These are phyloP conservation scores for Epizoanthus stellaris DNA, from an alignment of 92 coral and sea anemone genomes.

Conservation along the genomic window DNA sequence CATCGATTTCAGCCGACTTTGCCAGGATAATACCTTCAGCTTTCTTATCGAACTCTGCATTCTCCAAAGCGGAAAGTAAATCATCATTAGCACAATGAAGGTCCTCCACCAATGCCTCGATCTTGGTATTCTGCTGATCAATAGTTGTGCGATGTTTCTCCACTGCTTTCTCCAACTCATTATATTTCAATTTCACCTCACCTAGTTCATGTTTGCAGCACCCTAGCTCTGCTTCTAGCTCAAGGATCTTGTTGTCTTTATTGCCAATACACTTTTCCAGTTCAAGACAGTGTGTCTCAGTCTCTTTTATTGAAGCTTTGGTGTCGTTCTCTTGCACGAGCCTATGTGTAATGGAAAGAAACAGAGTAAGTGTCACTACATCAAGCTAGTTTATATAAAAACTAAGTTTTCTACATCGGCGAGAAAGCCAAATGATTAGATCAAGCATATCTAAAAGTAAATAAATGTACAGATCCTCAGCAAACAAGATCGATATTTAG, in stretches of 20 bases:
- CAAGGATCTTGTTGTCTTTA: constrained; percentile 2
- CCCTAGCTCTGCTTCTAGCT: constrained; percentile 26
- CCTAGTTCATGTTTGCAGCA: constrained; percentile 20
- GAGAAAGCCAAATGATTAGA: too few relatives aligned
- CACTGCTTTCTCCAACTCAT: not conserved
- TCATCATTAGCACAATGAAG: constrained; percentile 34
- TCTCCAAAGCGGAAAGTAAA: constrained; percentile 23
- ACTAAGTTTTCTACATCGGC: too few relatives aligned
- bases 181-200: constrained; percentile 16
- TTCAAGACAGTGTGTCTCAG: not conserved
- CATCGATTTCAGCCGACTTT: constrained; percentile 23
- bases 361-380: too few relatives aligned
- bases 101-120: constrained; percentile 21
- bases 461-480: too few relatives aligned
- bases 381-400: too few relatives aligned
- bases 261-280: constrained; percentile 6
- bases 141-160: not conserved
- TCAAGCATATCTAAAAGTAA: too few relatives aligned
- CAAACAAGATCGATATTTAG: too few relatives aligned
- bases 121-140: not conserved
- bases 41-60: constrained; percentile 22
- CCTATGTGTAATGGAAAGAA: not conserved
- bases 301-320: not conserved
- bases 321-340: not conserved
- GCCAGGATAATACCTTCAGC: constrained; percentile 11